phyloP scores from a whole-genome alignment of 92 coral and sea anemone species.

The Actinernus sp. region DNA sequence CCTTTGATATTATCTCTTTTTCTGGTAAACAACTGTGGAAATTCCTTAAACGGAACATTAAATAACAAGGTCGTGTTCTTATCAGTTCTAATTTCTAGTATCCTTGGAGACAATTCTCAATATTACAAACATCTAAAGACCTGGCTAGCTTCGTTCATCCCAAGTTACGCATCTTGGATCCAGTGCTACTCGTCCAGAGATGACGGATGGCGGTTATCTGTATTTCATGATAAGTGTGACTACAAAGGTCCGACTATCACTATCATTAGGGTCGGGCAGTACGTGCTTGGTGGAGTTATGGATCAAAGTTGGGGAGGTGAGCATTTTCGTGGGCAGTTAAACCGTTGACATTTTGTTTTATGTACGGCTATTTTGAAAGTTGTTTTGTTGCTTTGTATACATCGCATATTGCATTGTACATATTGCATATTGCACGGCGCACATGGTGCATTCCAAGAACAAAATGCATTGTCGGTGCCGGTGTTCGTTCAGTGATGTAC shows the following conservation, averaged over 20 bases:
- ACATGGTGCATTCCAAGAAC: too few species aligned
- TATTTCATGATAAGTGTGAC: slow-evolving; percentile 51
- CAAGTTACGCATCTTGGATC: slow-evolving; percentile 49
- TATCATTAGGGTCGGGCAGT: slow-evolving; percentile 40
- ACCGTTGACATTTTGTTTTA: too few species aligned
- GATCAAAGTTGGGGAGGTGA: slow-evolving; percentile 78
- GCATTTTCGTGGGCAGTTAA: neutral
- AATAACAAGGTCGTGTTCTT: too few species aligned
- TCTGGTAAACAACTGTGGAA: too few species aligned
- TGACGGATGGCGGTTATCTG: slow-evolving; percentile 42
- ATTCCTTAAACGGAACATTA: too few species aligned
- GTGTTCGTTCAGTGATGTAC: too few species aligned
- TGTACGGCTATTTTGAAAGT: too few species aligned
- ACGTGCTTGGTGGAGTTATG: slow-evolving; percentile 62
- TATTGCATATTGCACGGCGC: too few species aligned
- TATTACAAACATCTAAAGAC: slow-evolving; percentile 23
- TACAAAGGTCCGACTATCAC: slow-evolving; percentile 55
- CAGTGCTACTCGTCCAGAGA: slow-evolving; percentile 55
- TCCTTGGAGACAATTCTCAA: slow-evolving; percentile 44
- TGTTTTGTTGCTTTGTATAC: too few species aligned
- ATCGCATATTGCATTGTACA: too few species aligned
- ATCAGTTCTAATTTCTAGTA: slow-evolving; percentile 46
- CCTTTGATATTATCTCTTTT: too few species aligned
- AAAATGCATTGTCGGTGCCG: too few species aligned
- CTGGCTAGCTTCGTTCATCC: slow-evolving; percentile 29